Percentiles rank a stretch among this genome's conserved stretches.
These are phyloP conservation scores for Aphis gossypii DNA, from an alignment of 1,140 invertebrate genomes.

Conservation along the genomic window DNA sequence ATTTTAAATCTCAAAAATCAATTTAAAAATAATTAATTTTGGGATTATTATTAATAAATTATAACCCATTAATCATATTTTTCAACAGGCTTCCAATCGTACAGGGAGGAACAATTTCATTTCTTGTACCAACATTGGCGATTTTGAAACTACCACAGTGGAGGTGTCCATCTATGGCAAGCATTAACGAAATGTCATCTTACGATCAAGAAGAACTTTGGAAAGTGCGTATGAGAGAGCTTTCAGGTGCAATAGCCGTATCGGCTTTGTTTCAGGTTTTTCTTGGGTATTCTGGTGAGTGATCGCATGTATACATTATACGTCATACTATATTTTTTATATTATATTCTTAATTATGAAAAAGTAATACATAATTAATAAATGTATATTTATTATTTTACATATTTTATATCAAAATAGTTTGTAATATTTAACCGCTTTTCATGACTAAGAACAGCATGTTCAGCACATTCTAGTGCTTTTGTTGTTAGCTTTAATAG, in stretches of 20 bases:
- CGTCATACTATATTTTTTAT: background rate
- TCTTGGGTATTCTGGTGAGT: constrained; percentile 71
- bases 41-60: too few species aligned
- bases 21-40: too few species aligned
- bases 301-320: background rate
- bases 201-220: constrained; percentile 74
- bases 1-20: too few species aligned
- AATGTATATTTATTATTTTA: too few species aligned
- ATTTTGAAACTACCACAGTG: constrained; percentile 80
- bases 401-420: too few species aligned
- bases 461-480: too few species aligned
- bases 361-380: too few species aligned
- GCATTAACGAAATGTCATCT: constrained; percentile 68
- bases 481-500: too few species aligned
- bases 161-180: constrained; percentile 74
- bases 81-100: constrained; percentile 72
- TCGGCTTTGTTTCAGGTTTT: constrained; percentile 81
- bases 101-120: constrained; percentile 85
- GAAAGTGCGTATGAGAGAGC: constrained; percentile 80
- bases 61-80: background rate
- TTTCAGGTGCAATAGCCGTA: constrained; percentile 85
- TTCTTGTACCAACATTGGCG: constrained; percentile 84
- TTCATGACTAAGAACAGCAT: too few species aligned
- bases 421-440: too few species aligned
- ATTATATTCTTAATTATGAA: too few species aligned